Evolutionary conservation across 92 coral and sea anemone species (phyloP).

Genomic region (Siderastrea radians): DNA sequence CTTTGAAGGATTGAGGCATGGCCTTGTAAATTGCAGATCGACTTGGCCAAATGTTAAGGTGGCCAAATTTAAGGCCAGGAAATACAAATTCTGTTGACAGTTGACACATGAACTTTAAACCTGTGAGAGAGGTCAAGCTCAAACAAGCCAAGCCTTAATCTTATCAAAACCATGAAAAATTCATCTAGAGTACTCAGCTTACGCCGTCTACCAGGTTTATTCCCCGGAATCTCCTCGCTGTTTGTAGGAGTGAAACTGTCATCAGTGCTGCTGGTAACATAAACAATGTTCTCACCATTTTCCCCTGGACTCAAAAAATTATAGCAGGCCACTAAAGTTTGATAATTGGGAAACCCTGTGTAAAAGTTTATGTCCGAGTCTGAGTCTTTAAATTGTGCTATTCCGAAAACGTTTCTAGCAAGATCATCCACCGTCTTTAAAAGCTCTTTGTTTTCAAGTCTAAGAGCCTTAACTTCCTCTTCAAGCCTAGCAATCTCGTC

Average conservation of each 20-base stretch:
- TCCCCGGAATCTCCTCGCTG: too few relatives aligned
- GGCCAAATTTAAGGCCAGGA: conserved; percentile 47
- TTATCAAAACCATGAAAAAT: conserved; percentile 10
- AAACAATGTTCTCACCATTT: too few relatives aligned
- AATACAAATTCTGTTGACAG: conserved; percentile 47
- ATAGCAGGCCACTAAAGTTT: too few relatives aligned
- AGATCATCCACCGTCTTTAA: neutral
- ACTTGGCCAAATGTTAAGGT: conserved; percentile 62
- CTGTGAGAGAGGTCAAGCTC: neutral
- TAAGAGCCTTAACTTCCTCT: neutral
- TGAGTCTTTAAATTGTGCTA: neutral
- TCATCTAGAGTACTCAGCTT: conserved; percentile 13
- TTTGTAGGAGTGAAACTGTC: too few relatives aligned
- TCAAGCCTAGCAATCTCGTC: neutral
- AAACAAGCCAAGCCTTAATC: conserved; percentile 46
- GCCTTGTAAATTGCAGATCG: conserved; percentile 32
- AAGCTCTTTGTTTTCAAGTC: neutral
- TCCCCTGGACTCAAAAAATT: too few relatives aligned
- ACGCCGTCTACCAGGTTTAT: too few relatives aligned
- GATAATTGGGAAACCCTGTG: neutral
- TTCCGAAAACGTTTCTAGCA: neutral
- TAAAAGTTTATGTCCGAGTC: neutral
- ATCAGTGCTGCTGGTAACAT: too few relatives aligned
- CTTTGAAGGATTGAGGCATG: conserved; percentile 56
- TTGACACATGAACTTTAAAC: conserved; percentile 38